phyloP scores from a whole-genome alignment of 2,888 invertebrate species.

The Epistrophe grossulariae region DNA sequence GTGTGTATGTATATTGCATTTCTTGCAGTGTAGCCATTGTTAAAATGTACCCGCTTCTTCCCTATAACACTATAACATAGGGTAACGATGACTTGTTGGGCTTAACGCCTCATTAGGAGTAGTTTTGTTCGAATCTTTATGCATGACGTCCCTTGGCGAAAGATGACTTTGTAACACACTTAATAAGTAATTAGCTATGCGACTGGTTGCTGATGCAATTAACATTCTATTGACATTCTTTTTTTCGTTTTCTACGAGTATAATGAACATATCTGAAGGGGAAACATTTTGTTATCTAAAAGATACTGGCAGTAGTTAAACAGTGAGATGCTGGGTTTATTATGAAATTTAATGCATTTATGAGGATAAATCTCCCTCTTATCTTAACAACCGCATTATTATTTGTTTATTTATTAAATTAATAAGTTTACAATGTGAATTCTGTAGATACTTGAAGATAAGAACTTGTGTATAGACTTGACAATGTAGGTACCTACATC shows the following conservation, averaged over 20 bases:
- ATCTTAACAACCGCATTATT: conserved; percentile 24
- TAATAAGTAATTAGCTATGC: conserved; percentile 51
- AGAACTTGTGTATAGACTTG: not conserved
- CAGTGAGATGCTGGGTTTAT: conserved; percentile 20
- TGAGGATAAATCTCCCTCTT: not conserved
- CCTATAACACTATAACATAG: conserved; percentile 15
- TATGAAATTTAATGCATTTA: conserved; percentile 30
- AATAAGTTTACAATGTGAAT: conserved; percentile 4
- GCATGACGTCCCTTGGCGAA: conserved; percentile 22
- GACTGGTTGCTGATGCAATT: conserved; percentile 49
- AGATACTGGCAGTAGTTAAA: conserved; percentile 12
- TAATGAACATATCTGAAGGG: conserved; percentile 1
- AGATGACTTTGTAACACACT: conserved; percentile 40
- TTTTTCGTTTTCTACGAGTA: not conserved
- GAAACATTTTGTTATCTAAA: conserved; percentile 35
- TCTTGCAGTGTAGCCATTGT: not conserved
- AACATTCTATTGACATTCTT: conserved; percentile 25
- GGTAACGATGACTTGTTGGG: conserved; percentile 33
- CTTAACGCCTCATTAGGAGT: conserved; percentile 61
- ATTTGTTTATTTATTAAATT: conserved; percentile 6
- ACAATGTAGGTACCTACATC: not conserved
- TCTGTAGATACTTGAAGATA: not conserved
- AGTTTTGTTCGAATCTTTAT: conserved; percentile 45
- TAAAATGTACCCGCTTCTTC: not conserved
- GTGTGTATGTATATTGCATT: too few relatives aligned